Conservation (phyloP, 2,113 vertebrate species). For the Arothron firmamentum region DNA sequence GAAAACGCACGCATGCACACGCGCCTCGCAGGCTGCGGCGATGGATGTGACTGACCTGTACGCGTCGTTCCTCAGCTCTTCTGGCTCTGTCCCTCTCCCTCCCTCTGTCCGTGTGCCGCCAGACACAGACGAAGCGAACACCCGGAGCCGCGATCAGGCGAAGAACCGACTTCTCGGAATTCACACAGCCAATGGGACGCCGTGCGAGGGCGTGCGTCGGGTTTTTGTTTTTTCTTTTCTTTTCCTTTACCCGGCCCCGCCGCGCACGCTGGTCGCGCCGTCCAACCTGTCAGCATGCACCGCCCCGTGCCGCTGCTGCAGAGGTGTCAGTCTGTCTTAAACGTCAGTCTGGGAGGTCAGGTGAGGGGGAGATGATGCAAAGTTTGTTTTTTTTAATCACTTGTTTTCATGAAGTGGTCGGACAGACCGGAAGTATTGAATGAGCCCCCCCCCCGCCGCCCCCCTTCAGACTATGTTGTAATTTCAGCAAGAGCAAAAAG, state of each 20-base stretch:
- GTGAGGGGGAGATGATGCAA: too few species aligned
- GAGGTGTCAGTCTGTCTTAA: too few species aligned
- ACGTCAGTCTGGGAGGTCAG: too few species aligned
- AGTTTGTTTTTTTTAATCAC: too few species aligned
- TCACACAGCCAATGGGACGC: conserved; percentile 78
- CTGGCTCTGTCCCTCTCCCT: background rate
- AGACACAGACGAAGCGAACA: conserved; percentile 59
- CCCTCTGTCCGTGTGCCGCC: conserved; percentile 14
- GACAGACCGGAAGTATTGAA: too few species aligned
- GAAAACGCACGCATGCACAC: background rate
- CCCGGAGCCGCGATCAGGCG: conserved; percentile 55
- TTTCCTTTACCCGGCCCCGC: background rate
- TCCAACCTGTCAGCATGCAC: conserved; percentile 72
- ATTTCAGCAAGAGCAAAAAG: too few species aligned
- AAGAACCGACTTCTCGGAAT: conserved; percentile 63
- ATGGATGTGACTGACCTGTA: conserved; percentile 62
- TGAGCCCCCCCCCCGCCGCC: too few species aligned
- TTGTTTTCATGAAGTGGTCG: too few species aligned
- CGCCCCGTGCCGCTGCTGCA: too few species aligned
- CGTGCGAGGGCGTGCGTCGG: conserved; percentile 29
- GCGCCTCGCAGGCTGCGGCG: background rate
- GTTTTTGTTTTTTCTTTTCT: too few species aligned
- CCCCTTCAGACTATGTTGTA: too few species aligned
- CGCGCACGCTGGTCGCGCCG: conserved; percentile 43
- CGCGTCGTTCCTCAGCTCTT: conserved; percentile 61